Base-by-base conservation (phyloP, 2,888 invertebrate genomes). In the Noctua comes region DNA sequence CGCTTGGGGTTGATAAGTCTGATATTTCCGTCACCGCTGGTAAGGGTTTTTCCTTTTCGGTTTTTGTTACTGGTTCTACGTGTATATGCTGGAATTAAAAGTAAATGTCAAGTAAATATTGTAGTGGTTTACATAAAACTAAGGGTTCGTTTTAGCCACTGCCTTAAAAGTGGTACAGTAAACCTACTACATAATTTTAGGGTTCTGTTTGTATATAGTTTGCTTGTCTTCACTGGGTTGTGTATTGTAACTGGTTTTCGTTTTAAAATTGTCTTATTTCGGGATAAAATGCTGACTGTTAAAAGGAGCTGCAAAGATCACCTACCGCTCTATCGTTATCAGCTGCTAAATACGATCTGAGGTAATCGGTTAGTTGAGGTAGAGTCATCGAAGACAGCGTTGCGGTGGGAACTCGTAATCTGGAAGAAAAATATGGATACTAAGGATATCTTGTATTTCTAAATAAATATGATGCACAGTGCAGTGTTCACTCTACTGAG, bases 381-480 rank as follows among this genome's bases (percentile, higher is more conserved):
- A 99, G 96, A 0, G 99, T 99, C 98, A 99, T 98, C 78, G 98
- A 98, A 73, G 98, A 98, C 69, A 99, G 95, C 79, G 98, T 98
- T 71, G 97, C 97, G 0, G 98, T 97, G 0, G 98, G 98, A 90
- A 99, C 98, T 77, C 94, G 93, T 83, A 96, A 91, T 87, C 98
- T 98, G 79, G 97, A 90, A 89, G 16, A 21, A 18, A 73, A 36
- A 57, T 6, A 57, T 1, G 7, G 0, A 31, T 21, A 69, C 6
- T 69, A 16, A 1, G 10, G n/a, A 57, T 57, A 6, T 57, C n/a
- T 59, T 27, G 27, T 27, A 27, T 27, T 18, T 59, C 7, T 27
- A 59, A 2, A 59, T 16, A 27, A 59, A 16, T 59, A 57, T 24
- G 24, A 46, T 54, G 54, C 10, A 24, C 10, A 24, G 24, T 10